These are phyloP conservation scores for Dasyprocta punctata DNA, from an alignment of 2,113 vertebrate species.

Conservation along the genomic window DNA sequence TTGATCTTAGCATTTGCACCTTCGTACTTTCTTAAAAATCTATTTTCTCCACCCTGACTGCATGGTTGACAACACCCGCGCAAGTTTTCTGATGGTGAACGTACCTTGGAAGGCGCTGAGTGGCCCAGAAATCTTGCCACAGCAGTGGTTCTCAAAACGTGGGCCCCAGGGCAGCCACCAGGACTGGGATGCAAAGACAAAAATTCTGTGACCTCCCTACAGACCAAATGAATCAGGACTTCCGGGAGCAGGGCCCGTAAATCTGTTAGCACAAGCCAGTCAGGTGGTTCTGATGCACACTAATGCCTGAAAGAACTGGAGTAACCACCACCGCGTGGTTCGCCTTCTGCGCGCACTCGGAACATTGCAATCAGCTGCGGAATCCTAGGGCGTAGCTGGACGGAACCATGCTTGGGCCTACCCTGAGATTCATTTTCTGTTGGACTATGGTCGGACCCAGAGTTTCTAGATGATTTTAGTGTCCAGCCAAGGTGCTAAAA, in stretches of 20 bases:
- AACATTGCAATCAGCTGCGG: not conserved
- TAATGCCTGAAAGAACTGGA: not conserved
- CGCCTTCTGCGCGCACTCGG: accelerated
- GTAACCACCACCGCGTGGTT: not conserved
- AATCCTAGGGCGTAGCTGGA: not conserved
- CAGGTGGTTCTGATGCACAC: not conserved
- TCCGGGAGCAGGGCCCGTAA: accelerated
- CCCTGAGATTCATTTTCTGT: not conserved
- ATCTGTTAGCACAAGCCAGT: not conserved
- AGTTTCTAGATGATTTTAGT: not conserved
- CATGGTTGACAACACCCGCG: not conserved
- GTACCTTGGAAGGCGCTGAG: not conserved
- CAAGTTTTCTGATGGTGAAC: not conserved
- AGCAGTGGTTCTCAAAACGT: not conserved
- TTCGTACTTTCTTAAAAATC: not conserved
- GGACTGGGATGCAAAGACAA: not conserved
- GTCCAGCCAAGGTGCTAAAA: not conserved
- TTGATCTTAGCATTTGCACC: not conserved
- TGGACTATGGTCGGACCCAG: not conserved
- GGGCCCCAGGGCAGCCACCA: accelerated
- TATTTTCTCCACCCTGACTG: not conserved
- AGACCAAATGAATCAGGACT: not conserved
- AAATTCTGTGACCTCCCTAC: not conserved
- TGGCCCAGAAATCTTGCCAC: accelerated
- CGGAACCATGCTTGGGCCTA: not conserved